Evolutionary conservation across 2,113 vertebrate species (phyloP).

Genomic region (Thryonomys swinderianus): DNA sequence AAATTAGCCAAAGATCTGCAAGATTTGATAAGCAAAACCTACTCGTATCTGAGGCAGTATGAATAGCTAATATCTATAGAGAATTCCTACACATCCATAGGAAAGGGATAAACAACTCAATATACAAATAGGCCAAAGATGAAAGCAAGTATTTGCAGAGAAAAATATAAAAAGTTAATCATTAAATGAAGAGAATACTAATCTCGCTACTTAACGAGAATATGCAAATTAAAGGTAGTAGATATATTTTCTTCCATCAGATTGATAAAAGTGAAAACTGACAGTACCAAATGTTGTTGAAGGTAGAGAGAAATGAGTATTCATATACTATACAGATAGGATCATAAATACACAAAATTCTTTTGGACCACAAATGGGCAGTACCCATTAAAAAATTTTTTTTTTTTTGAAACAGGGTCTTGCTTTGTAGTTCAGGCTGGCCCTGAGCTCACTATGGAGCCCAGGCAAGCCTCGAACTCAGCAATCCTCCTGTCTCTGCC

Average conservation of each 20-base stretch:
- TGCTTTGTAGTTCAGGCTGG: too few relatives aligned
- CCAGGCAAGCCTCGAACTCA: too few relatives aligned
- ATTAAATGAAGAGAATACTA: not conserved
- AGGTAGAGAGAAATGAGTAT: not conserved
- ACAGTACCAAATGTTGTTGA: not conserved
- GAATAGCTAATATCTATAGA: not conserved
- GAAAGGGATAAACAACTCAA: not conserved
- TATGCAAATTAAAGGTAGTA: slow-evolving; percentile 24
- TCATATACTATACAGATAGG: not conserved
- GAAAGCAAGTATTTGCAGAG: not conserved
- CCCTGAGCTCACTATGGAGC: too few relatives aligned
- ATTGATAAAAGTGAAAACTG: slow-evolving; percentile 31
- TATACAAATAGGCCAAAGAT: not conserved
- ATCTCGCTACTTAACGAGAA: not conserved
- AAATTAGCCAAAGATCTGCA: not conserved
- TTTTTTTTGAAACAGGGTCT: too few relatives aligned
- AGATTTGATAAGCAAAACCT: not conserved
- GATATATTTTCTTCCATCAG: not conserved
- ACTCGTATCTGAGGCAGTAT: not conserved
- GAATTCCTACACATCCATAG: not conserved
- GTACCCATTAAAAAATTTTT: too few relatives aligned
- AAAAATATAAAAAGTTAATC: not conserved
- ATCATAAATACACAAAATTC: not conserved
- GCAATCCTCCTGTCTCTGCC: too few relatives aligned
- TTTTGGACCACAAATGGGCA: not conserved